phyloP scores from a whole-genome alignment of 2,113 vertebrate species.

The sheep (Ovis aries) region ARS-UI_Ramb_v3.0 NC_056054.1:18782001-18782500 shows the following conservation, averaged over 20 bases:
- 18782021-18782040: not conserved
- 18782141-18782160: not conserved
- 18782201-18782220: not conserved
- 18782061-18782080: not conserved
- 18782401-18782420: not conserved
- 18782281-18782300: not conserved
- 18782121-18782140: not conserved
- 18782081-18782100: not conserved
- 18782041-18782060: not conserved
- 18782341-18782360: not conserved
- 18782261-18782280: not conserved
- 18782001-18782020: not conserved
- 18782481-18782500: not conserved
- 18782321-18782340: not conserved
- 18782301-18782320: not conserved
- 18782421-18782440: not conserved
- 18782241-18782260: not conserved
- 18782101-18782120: not conserved
- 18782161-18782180: not conserved
- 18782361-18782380: not conserved
- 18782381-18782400: not conserved
- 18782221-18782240: not conserved
- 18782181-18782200: not conserved
- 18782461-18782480: not conserved
- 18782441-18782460: not conserved